These are phyloP conservation scores for Clarias macrocephalus DNA, from an alignment of 2,113 vertebrate genomes.

Conservation along the genomic window DNA sequence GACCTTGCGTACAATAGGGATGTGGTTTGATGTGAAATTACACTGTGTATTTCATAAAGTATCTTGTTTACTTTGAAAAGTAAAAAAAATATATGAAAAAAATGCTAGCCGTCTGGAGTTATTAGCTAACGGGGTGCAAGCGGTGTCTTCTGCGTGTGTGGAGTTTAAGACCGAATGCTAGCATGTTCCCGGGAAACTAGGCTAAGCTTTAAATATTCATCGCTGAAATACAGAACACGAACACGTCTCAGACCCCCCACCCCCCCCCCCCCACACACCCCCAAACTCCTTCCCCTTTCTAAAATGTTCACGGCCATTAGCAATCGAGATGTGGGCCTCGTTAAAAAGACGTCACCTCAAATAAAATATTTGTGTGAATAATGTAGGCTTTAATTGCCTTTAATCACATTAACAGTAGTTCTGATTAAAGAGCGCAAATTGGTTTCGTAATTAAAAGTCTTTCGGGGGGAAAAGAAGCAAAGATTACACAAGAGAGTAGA, in stretches of 20 bases:
- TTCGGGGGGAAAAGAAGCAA: slow-evolving; percentile 41
- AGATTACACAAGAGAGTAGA: slow-evolving; percentile 49
- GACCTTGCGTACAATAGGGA: slow-evolving; percentile 35
- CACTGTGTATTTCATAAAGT: slow-evolving; percentile 27
- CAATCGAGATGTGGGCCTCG: slow-evolving; percentile 41
- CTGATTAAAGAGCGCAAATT: slow-evolving; percentile 41
- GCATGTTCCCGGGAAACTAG: slow-evolving; percentile 46
- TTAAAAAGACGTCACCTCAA: slow-evolving; percentile 50
- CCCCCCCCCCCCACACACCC: background rate
- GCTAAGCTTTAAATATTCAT: slow-evolving; percentile 57
- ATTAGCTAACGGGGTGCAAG: slow-evolving; percentile 7
- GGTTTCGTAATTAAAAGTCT: slow-evolving; percentile 55
- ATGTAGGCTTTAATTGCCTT: slow-evolving; percentile 49
- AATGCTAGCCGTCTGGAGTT: background rate
- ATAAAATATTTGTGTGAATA: slow-evolving; percentile 59
- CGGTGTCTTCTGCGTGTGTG: background rate
- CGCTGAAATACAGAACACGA: slow-evolving; percentile 46
- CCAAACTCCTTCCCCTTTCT: background rate
- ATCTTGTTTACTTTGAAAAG: slow-evolving; percentile 10
- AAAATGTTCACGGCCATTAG: slow-evolving; percentile 42
- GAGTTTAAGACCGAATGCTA: slow-evolving; percentile 16
- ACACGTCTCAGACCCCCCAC: background rate
- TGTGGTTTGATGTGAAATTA: slow-evolving; percentile 36
- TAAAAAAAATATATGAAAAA: background rate
- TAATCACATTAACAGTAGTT: slow-evolving; percentile 50